Base-by-base conservation (phyloP, 2,797 vertebrate genomes). In the Oreochromis grahami region DNA sequence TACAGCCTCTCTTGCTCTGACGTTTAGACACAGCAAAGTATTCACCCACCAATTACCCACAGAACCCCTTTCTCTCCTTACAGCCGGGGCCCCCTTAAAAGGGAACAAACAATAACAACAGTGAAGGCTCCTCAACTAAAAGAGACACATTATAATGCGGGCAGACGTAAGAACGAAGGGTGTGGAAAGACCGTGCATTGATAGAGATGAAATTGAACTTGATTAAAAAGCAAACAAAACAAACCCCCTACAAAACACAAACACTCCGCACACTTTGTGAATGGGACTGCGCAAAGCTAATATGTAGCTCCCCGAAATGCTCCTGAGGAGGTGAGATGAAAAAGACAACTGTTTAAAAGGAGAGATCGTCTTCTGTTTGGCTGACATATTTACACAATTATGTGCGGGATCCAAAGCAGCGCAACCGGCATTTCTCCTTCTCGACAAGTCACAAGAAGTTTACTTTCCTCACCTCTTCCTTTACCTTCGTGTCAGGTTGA, bases 311-410 rank as follows among this genome's bases (percentile, higher is more conserved):
- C 78, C 76, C 53, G 41, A 86, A 89, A 89, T 55, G 6, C 90
- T 92, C 86, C 91, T 70, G 93, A 92, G 93, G 84, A 92, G 87
- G 85, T 19, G 55, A 92, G 94, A 94, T 93, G 92, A 95, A 95
- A 93, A 94, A 92, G 91, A 92, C 87, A 83, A 91, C 63, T 80
- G 82, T 93, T 95, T 95, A 93, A 95, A 93, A 90, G 88, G 89
- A 93, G 86, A 91, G 88, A 88, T 91, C 90, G 83, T 91, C 84
- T 81, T 89, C 89, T 92, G 92, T 93, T 94, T 94, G 87, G 85
- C 87, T 96, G 96, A 96, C 95, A 96, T 95, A 95, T 96, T 95
- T 93, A 91, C 95, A 95, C 95, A 94, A 94, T 95, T 95, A 95
- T 94, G 87, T 93, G 91, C 76, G 85, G 86, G 87, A 93, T 92